Evolutionary conservation across 2,888 invertebrate species (phyloP), one percentile per base, ranked within the genome.

Genomic region (Myathropa florea): DNA sequence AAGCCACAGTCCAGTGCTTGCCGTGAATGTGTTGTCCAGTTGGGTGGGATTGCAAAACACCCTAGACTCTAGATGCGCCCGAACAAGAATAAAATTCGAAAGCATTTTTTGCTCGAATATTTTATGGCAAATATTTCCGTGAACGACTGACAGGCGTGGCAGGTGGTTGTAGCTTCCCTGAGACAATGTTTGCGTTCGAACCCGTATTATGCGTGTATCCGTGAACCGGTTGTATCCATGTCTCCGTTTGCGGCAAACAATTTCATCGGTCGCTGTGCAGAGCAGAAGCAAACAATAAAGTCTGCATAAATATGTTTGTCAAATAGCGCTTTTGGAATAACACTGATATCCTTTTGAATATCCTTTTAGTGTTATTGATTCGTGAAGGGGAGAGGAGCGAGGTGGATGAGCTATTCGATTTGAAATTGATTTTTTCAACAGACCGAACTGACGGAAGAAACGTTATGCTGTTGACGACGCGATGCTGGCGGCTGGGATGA

Each of bases 281-380:
- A 61, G 10, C 59, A 39, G 60, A 60, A 46, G 46, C 60, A 76
- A 75, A 75, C 75, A 75, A 46, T 59, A 23, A 55, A 67, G n/a
- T 26, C 65, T 67, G 33, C 33, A 26, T 55, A 73, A 63, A 63
- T 60, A 46, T 59, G 18, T 77, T 53, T 10, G 23, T 33, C 55
- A 68, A 76, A 76, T 67, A 67, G 18, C 26, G 36, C 57, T 59
- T 39, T 64, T 14, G 1, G 9, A 55, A 57, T 28, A 64, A 30
- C 68, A 61, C 26, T 61, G 77, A 68, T 77, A 77, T 68, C 53
- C 30, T 68, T 68, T 77, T 26, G 18, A 67, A 75, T 67, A 53
- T 67, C 39, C 46, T 59, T 24, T 21, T 28, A 14, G 23, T 26
- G 28, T n/a, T 61, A 28, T 30, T 72, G 71, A 59, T 57, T 36